A percentile compares a stretch with the other conserved stretches of the same genome.
These are phyloP conservation scores for Shargacucullia verbasci DNA, from an alignment of 2,888 invertebrate genomes.

Conservation along the genomic window DNA sequence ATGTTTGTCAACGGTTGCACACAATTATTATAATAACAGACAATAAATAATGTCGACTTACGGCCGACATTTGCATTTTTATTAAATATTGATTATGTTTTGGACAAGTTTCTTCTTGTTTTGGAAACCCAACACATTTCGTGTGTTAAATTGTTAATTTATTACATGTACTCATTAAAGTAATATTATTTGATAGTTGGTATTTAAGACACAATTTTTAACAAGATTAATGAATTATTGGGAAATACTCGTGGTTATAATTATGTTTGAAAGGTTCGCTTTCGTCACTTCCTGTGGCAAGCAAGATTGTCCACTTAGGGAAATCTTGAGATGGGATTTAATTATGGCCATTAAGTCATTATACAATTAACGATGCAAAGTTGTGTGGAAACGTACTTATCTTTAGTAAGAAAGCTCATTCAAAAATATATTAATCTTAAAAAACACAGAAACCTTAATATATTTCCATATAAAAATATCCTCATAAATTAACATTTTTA, in stretches of 20 bases:
- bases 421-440: too few relatives aligned
- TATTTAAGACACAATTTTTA: slow-evolving; percentile 1
- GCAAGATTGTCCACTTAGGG: slow-evolving; percentile 19
- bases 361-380: too few relatives aligned
- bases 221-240: slow-evolving; percentile 38
- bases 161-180: slow-evolving; percentile 33
- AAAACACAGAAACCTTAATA: too few relatives aligned
- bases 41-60: slow-evolving; percentile 49
- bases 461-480: too few relatives aligned
- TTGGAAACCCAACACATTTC: slow-evolving; percentile 24
- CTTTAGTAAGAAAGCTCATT: too few relatives aligned
- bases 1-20: slow-evolving; percentile 55
- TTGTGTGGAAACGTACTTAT: too few relatives aligned
- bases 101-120: slow-evolving; percentile 41
- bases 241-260: slow-evolving; percentile 38
- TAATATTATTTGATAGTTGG: not conserved
- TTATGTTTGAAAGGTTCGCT: slow-evolving; percentile 36
- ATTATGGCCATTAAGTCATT: too few relatives aligned
- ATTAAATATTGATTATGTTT: slow-evolving; percentile 55
- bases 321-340: slow-evolving; percentile 1
- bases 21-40: slow-evolving; percentile 45
- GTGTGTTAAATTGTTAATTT: slow-evolving; percentile 45
- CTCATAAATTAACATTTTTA: too few relatives aligned
- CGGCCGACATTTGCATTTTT: slow-evolving; percentile 52
- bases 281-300: slow-evolving; percentile 40